phyloP scores from a whole-genome alignment of 2,797 vertebrate species.

The Columba guinea region DNA sequence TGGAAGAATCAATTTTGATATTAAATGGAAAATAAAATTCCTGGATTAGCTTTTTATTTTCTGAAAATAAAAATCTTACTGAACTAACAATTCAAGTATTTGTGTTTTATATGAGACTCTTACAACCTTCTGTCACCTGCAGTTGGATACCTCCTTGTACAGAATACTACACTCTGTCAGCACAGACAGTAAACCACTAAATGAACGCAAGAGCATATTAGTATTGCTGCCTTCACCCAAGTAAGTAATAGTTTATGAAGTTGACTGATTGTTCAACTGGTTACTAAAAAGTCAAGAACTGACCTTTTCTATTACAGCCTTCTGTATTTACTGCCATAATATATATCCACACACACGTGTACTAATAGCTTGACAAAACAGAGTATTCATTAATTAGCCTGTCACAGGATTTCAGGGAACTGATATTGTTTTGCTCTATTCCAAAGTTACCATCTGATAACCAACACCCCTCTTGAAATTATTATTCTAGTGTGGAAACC shows the following conservation, averaged over 20 bases:
- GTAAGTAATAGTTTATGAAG: not conserved
- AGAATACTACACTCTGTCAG: not conserved
- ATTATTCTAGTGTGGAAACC: not conserved
- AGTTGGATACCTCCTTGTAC: not conserved
- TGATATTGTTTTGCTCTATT: accelerated
- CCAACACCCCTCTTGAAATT: not conserved
- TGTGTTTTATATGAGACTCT: not conserved
- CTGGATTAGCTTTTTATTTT: not conserved
- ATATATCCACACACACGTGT: not conserved
- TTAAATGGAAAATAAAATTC: not conserved
- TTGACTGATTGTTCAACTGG: not conserved
- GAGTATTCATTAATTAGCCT: not conserved
- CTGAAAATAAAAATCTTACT: not conserved
- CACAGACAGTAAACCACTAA: not conserved
- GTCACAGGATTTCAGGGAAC: not conserved
- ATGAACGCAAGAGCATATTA: not conserved
- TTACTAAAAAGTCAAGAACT: not conserved
- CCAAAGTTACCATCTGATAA: not conserved
- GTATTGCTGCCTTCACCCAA: not conserved
- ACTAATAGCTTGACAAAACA: not conserved
- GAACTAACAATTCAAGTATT: not conserved
- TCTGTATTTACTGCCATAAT: not conserved
- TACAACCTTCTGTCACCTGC: not conserved
- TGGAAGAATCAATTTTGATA: not conserved
- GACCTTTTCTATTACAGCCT: not conserved